A percentile compares a stretch with the other conserved stretches of the same genome.
phyloP scores from a whole-genome alignment of 2,113 vertebrate species.

The Typhlomys cinereus region DNA sequence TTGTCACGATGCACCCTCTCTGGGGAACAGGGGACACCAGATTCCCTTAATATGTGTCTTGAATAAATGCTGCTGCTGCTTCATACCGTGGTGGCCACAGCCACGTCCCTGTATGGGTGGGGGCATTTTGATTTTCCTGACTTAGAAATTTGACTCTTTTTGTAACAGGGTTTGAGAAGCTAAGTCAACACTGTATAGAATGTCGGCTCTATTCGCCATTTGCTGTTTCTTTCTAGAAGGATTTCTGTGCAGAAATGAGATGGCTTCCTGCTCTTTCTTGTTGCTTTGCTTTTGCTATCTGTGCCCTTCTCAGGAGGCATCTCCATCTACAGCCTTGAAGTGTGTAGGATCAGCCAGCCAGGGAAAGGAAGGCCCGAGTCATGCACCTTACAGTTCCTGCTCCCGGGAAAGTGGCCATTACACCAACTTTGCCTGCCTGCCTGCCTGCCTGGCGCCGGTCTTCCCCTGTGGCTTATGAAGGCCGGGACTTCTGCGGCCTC shows the following conservation, averaged over 20 bases:
- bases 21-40: neutral
- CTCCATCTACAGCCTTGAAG: neutral
- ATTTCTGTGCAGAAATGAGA: conserved; percentile 16
- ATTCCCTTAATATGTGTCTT: conserved; percentile 51
- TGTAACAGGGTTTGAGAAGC: neutral
- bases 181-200: neutral
- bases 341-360: neutral
- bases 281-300: neutral
- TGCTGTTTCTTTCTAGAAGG: conserved; percentile 20
- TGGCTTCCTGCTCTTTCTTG: neutral
- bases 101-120: conserved; percentile 26
- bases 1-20: conserved; percentile 52
- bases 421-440: rapidly evolving
- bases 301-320: neutral
- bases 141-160: neutral
- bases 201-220: neutral
- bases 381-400: neutral
- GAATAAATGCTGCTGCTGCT: conserved; percentile 70
- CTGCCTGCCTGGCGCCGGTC: neutral
- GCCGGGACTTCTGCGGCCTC: neutral
- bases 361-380: neutral
- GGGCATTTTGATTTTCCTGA: neutral
- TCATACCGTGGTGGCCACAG: neutral
- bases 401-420: neutral
- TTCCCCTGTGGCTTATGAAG: neutral